Evolutionary conservation across 2,113 vertebrate species (phyloP).

Genomic region (Carollia perspicillata): DNA sequence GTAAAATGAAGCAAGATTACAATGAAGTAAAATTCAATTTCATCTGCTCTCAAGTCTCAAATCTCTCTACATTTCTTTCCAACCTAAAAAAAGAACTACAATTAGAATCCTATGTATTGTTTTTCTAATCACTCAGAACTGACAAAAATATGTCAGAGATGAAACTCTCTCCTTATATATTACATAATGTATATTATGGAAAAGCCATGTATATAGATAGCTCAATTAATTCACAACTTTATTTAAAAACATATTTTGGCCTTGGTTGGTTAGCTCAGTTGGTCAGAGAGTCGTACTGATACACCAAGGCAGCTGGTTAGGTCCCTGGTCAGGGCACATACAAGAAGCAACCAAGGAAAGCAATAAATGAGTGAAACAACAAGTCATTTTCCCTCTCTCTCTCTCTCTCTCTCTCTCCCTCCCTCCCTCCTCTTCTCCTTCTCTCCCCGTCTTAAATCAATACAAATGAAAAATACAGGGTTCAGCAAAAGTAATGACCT

Average conservation of each 20-base stretch:
- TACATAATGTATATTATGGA: background rate
- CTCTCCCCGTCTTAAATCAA: too few relatives aligned
- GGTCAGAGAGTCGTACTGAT: too few relatives aligned
- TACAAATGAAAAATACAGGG: too few relatives aligned
- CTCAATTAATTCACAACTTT: background rate
- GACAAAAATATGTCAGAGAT: background rate
- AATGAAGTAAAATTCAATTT: slow-evolving; percentile 27
- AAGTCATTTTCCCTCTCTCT: too few relatives aligned
- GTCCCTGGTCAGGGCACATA: too few relatives aligned
- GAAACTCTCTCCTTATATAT: background rate
- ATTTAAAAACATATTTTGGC: background rate
- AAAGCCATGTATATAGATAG: background rate
- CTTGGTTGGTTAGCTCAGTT: too few relatives aligned
- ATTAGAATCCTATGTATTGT: background rate
- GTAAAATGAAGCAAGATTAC: background rate
- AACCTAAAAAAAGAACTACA: slow-evolving; percentile 30
- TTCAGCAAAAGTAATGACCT: too few relatives aligned
- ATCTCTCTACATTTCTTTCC: background rate
- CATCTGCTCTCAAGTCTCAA: background rate
- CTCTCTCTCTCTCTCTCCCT: too few relatives aligned
- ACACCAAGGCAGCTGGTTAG: too few relatives aligned
- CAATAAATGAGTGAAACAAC: too few relatives aligned
- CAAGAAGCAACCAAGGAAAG: too few relatives aligned
- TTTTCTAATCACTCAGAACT: background rate
- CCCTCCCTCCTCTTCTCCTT: too few relatives aligned